Base-by-base conservation (phyloP, 2,797 vertebrate genomes). In the Danio aesculapii region DNA sequence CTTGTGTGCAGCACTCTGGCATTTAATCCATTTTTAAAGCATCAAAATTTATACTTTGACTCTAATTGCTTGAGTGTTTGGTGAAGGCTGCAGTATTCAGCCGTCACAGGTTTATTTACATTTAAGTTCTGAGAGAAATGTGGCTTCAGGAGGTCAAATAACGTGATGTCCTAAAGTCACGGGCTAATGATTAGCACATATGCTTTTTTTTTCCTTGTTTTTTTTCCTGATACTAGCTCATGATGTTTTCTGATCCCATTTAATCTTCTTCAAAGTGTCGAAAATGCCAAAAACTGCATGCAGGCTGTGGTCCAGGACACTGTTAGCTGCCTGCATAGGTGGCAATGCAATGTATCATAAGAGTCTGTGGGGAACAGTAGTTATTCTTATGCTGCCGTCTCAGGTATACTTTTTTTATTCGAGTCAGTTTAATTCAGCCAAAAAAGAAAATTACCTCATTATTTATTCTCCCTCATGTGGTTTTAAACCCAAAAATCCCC, bases 11-110 rank as follows among this genome's bases (percentile, higher is more conserved):
- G 81, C 66, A 87, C 71, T 64, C 47, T 74, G 79, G 80, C 81
- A 86, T 88, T 87, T 84, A 85, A 90, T 88, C 83, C 84, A 86
- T 86, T 84, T 91, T 84, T 86, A 90, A 89, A 86, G 74, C 86
- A 88, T 88, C 86, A 73, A 83, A 88, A 91, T 89, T 75, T 70
- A 90, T 88, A 84, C 85, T 84, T 43, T 57, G 72, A 63, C 30
- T 75, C 80, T 75, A 84, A 84, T 75, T 84, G 85, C 82, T 81
- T 81, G 83, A 74, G 87, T 85, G 69, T 70, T 85, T 73, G 55
- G 46, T 43, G 44, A 59, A 19, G 57, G 47, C 57, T 63, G 67
- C 13, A 52, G 67, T 8, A 63, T 71, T 63, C 12, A 55, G 30
- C 47, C 13, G 39, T 16, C 17, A 30, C 30, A 53, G 47, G 47